Conservation (phyloP, 2,797 vertebrate genomes). For the Numenius phaeopus region DNA sequence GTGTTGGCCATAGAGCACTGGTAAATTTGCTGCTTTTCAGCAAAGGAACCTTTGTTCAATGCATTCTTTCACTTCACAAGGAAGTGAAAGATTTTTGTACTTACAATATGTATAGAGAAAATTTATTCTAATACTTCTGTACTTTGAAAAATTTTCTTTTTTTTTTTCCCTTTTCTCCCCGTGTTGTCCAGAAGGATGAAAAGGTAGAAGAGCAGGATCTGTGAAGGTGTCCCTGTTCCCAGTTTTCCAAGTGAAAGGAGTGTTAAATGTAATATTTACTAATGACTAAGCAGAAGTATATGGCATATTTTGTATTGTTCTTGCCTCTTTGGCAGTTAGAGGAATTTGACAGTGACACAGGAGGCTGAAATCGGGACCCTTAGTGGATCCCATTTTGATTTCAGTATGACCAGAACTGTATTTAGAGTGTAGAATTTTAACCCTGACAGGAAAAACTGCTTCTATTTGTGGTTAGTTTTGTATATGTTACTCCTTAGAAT, state of each 20-base stretch:
- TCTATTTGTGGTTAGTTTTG: neutral
- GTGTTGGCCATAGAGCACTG: neutral
- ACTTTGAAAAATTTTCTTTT: neutral
- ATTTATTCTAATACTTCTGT: neutral
- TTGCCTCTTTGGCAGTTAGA: neutral
- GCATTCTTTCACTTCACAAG: neutral
- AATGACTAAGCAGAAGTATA: neutral
- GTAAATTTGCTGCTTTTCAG: neutral
- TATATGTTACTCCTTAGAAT: neutral
- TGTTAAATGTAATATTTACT: conserved; percentile 3
- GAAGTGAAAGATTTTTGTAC: neutral
- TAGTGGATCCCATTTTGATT: neutral
- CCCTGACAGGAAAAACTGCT: neutral
- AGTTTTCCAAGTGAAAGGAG: conserved; percentile 20
- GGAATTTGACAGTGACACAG: neutral
- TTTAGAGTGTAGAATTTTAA: neutral
- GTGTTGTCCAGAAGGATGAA: neutral
- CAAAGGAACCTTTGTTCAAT: neutral
- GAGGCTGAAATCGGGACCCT: neutral
- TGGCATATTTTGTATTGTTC: neutral
- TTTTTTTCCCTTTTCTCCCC: neutral
- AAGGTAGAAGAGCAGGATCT: conserved; percentile 8
- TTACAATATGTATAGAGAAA: neutral
- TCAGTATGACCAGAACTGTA: neutral
- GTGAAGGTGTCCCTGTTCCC: neutral